Percentiles rank a stretch among this genome's conserved stretches.
phyloP scores from a whole-genome alignment of 2,888 invertebrate species.

The Lasioglossum oenotherae region DNA sequence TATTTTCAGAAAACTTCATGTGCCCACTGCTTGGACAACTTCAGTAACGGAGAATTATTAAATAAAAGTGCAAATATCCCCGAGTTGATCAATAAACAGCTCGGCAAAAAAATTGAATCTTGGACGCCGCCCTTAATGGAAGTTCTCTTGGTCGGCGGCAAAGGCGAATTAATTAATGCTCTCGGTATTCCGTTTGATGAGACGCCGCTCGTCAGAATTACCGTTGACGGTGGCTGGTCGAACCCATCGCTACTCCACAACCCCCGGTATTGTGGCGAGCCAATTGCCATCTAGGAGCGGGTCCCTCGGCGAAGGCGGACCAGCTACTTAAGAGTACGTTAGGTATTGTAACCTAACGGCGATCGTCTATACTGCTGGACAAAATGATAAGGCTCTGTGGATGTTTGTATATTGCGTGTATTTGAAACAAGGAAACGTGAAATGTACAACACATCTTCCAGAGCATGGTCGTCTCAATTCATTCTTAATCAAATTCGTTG shows the following conservation, averaged over 20 bases:
- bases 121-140: not conserved
- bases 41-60: not conserved
- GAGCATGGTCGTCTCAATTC: no score
- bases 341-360: constrained; percentile 18
- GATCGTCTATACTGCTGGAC: not conserved
- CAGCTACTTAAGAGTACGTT: constrained; percentile 35
- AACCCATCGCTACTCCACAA: constrained; percentile 10
- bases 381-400: no score
- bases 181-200: constrained; percentile 3
- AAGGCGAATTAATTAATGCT: not conserved
- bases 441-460: no score
- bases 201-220: not conserved
- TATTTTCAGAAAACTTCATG: not conserved
- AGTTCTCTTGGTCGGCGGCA: not conserved
- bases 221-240: not conserved
- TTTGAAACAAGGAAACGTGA: no score
- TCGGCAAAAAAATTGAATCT: constrained; percentile 5
- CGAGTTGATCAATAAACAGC: not conserved
- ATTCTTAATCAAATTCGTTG: no score
- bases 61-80: not conserved
- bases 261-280: constrained; percentile 54
- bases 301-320: constrained; percentile 41
- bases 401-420: no score
- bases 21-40: not conserved
- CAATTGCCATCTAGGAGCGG: constrained; percentile 58